These are phyloP conservation scores for Eristalis tenax DNA, from an alignment of 2,888 invertebrate species.

Conservation along the genomic window DNA sequence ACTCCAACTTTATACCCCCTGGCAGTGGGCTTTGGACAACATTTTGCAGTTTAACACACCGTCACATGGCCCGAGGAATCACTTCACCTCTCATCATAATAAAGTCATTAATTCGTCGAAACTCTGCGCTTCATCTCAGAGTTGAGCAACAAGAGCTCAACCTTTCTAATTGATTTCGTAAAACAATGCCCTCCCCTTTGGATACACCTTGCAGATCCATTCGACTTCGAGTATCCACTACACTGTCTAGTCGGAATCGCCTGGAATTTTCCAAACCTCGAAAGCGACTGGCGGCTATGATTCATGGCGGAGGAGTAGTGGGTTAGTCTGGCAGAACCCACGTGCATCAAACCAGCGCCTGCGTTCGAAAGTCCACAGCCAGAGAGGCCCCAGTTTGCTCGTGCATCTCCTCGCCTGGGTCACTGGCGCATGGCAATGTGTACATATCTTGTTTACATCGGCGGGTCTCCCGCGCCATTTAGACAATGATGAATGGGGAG, in stretches of 20 bases:
- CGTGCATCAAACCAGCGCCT: background rate
- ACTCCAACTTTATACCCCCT: background rate
- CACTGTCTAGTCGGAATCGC: background rate
- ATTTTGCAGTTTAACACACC: background rate
- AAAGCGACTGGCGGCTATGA: background rate
- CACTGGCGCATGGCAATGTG: conserved; percentile 1
- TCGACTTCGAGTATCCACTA: background rate
- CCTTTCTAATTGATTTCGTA: background rate
- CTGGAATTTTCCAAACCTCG: background rate
- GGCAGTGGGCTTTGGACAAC: background rate
- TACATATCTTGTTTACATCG: background rate
- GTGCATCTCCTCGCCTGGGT: background rate
- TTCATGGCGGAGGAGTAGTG: background rate
- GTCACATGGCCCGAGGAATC: background rate
- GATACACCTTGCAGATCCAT: background rate
- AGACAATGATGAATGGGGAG: background rate
- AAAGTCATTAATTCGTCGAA: background rate
- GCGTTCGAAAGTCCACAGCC: background rate
- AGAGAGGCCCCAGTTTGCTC: background rate
- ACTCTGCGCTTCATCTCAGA: background rate
- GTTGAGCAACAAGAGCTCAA: background rate
- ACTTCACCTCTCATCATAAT: background rate
- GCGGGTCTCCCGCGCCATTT: background rate
- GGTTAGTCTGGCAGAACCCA: background rate
- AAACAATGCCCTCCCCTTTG: background rate